Conservation (phyloP, 1,140 invertebrate genomes). For the Daktulosphaira vitifoliae region DNA sequence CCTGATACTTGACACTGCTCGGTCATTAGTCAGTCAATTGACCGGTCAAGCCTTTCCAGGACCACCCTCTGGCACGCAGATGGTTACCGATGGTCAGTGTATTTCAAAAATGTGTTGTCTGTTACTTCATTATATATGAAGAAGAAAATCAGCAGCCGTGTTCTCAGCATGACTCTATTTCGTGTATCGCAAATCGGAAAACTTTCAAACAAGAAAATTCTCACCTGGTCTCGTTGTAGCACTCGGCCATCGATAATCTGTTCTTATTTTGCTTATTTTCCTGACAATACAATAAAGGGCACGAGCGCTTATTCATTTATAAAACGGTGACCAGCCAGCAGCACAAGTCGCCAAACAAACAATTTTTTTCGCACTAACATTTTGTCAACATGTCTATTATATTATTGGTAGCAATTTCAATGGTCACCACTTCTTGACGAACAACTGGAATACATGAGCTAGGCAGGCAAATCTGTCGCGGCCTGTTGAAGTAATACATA, state of each 20-base stretch:
- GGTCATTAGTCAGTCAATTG: conserved; percentile 33
- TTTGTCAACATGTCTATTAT: not conserved
- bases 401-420: too few species aligned
- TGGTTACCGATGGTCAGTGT: not conserved
- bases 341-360: conserved; percentile 3
- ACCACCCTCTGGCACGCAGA: conserved; percentile 29
- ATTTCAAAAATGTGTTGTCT: too few species aligned
- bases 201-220: conserved; percentile 3
- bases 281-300: not conserved
- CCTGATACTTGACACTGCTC: conserved; percentile 19
- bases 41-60: conserved; percentile 23
- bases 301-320: not conserved
- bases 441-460: too few species aligned
- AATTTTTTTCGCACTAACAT: conserved; percentile 6
- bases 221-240: not conserved
- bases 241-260: conserved; percentile 9
- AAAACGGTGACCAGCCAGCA: not conserved
- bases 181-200: not conserved
- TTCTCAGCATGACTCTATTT: conserved; percentile 5
- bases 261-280: conserved; percentile 5
- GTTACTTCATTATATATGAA: too few species aligned
- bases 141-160: too few species aligned
- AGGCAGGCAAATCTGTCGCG: too few species aligned
- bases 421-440: too few species aligned
- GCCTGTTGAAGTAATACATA: too few species aligned